Evolutionary conservation across 1,140 invertebrate species (phyloP).

Genomic region (Drosophila saltans): DNA sequence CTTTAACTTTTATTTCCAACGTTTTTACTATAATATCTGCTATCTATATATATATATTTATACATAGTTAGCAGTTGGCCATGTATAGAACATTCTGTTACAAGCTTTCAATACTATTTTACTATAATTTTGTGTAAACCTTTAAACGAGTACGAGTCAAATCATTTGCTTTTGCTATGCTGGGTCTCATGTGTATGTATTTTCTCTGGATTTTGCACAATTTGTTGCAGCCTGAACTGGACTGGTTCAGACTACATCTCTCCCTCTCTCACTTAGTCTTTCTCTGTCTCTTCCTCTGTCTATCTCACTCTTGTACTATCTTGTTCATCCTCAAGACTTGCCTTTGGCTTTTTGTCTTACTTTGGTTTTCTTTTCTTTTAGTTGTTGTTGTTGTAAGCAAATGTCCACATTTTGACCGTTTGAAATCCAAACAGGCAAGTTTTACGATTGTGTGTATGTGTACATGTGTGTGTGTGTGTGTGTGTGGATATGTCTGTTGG

Average conservation of each 20-base stretch:
- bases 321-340: constrained; percentile 20
- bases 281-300: background rate
- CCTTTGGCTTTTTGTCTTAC: constrained; percentile 16
- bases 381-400: constrained; percentile 54
- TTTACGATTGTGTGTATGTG: constrained; percentile 46
- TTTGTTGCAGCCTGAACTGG: background rate
- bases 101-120: background rate
- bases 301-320: background rate
- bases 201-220: constrained; percentile 7
- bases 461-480: constrained; percentile 17
- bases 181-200: constrained; percentile 1
- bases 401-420: constrained; percentile 79
- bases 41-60: too few relatives aligned
- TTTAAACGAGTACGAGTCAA: constrained; percentile 7
- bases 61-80: too few relatives aligned
- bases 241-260: constrained; percentile 1
- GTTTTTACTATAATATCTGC: too few relatives aligned
- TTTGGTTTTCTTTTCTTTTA: constrained; percentile 16
- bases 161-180: background rate
- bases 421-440: constrained; percentile 79
- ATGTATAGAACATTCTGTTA: background rate
- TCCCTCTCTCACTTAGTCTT: background rate
- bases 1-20: too few relatives aligned
- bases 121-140: background rate
- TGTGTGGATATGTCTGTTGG: constrained; percentile 28